Evolutionary conservation across 2,113 vertebrate genomes (phyloP).

Genomic region (Gymnocephalus cernua): DNA sequence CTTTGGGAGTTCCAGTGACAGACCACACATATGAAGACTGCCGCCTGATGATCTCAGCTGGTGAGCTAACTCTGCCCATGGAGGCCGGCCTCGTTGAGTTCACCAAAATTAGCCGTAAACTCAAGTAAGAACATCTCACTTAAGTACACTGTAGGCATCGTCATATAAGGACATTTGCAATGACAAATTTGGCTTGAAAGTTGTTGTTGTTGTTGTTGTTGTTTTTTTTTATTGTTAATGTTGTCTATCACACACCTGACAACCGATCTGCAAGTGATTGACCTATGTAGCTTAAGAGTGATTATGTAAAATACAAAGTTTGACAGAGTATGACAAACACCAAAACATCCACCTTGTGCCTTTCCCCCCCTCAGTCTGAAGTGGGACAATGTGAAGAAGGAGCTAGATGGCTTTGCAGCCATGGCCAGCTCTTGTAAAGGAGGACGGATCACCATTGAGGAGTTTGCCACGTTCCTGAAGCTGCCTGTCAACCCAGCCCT

Average conservation of each 20-base stretch:
- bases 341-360: conserved; percentile 1
- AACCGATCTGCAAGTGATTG: neutral
- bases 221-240: neutral
- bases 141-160: neutral
- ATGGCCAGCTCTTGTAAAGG: conserved; percentile 92
- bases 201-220: neutral
- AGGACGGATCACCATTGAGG: conserved; percentile 92
- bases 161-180: neutral
- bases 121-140: conserved; percentile 86
- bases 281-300: neutral
- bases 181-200: neutral
- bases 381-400: conserved; percentile 92
- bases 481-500: conserved; percentile 90
- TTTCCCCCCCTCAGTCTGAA: conserved; percentile 86
- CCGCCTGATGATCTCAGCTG: conserved; percentile 96
- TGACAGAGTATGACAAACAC: neutral
- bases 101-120: conserved; percentile 96
- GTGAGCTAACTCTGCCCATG: conserved; percentile 96
- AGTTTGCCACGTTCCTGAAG: conserved; percentile 93
- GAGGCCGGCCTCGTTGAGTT: conserved; percentile 98
- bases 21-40: conserved; percentile 99
- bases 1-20: conserved; percentile 90
- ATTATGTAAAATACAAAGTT: neutral
- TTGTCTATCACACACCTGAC: neutral
- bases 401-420: conserved; percentile 90